Evolutionary conservation across 1,140 invertebrate genomes (phyloP), one percentile per base, ranked within the genome.

Genomic region (Leptonema lineaticorne): DNA sequence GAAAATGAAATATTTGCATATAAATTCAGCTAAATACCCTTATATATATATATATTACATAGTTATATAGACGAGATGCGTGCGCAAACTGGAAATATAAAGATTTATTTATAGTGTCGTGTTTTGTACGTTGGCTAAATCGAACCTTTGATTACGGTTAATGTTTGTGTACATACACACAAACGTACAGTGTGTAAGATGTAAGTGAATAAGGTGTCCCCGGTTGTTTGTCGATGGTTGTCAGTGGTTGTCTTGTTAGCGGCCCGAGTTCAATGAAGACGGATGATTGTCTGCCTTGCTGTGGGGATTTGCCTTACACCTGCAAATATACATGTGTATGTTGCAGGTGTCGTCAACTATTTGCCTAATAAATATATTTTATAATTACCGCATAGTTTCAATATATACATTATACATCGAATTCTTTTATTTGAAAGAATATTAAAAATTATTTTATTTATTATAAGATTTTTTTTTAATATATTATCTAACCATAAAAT

Each of bases 231-330:
- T 64, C 62, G 30, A n/a, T 16, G 29, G 62, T 50, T 50, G 62
- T 64, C 62, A 50, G 62, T 46, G 29, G 26, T 50, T 64, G 62
- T 64, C 62, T 64, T 50, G 62, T 64, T 64, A 64, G 62, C 46
- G 62, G 62, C 45, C 24, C 59, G 16, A 20, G 3, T 26, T 26
- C 62, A 64, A 64, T 64, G 62, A 64, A 64, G 62, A 64, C 62
- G 46, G 62, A 64, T 50, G 41, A 64, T 64, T 29, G 62, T 46
- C 62, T 46, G 24, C 24, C 50, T 27, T 28, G 30, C 18, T 62
- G 33, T 22, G 33, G 59, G 59, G 59, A 41, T 33, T 59, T 9
- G 30, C 24, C 57, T 30, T 11, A 59, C 30, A 59, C 30, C 57
- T 59, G 57, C 26, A 59, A 59, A 24, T 16, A 11, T n/a, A n/a